A percentile compares a stretch with the other conserved stretches of the same genome.
Conservation (phyloP, 2,888 invertebrate species). For the Drosophila neutralis region DNA sequence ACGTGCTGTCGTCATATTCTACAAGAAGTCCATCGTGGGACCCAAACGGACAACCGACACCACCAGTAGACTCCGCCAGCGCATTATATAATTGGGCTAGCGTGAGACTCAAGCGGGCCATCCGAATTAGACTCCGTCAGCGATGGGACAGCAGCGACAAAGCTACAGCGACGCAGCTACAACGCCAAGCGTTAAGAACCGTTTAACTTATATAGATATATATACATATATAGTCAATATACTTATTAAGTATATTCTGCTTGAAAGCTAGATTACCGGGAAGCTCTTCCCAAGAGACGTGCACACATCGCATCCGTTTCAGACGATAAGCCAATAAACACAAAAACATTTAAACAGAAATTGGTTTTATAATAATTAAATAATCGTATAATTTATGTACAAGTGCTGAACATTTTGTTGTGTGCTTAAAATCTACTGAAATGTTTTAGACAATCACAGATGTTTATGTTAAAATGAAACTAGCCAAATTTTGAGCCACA, state of each 20-base stretch:
- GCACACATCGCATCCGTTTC: background rate
- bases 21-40: too few species aligned
- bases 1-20: too few species aligned
- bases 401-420: conserved; percentile 11
- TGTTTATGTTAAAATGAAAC: conserved; percentile 42
- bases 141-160: too few species aligned
- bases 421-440: conserved; percentile 43
- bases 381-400: conserved; percentile 36
- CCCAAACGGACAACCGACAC: too few species aligned
- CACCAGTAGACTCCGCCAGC: too few species aligned
- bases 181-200: too few species aligned
- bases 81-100: too few species aligned
- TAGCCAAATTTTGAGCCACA: conserved; percentile 20
- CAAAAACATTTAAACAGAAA: background rate
- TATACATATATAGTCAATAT: background rate
- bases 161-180: too few species aligned
- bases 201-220: too few species aligned
- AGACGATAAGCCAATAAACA: background rate
- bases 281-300: background rate
- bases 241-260: background rate
- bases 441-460: conserved; percentile 58
- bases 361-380: background rate
- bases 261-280: background rate
- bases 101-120: too few species aligned
- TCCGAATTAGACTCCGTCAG: too few species aligned